Conservation (phyloP, 2,888 invertebrate genomes). For the Axea sp. region DNA sequence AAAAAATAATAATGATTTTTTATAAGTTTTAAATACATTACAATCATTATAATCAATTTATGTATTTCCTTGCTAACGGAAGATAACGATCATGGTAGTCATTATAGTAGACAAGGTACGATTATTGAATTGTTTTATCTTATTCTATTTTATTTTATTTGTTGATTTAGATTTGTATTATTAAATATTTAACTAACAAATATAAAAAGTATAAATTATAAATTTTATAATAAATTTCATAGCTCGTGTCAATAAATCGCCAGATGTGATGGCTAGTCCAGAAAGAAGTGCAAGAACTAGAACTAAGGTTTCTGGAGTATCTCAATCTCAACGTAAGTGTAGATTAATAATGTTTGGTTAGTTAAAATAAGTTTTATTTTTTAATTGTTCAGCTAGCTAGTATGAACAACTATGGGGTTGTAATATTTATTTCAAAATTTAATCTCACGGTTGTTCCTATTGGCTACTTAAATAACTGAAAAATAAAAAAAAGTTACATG, state of each 20-base stretch:
- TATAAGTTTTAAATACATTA: too few species aligned
- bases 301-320: conserved; percentile 87
- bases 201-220: not conserved
- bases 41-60: too few species aligned
- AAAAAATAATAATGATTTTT: too few species aligned
- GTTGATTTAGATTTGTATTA: not conserved
- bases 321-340: conserved; percentile 96
- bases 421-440: too few species aligned
- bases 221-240: conserved; percentile 51
- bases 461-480: too few species aligned
- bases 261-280: conserved; percentile 82
- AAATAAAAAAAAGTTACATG: too few species aligned
- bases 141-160: not conserved
- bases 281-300: conserved; percentile 83
- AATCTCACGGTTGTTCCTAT: too few species aligned
- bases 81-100: conserved; percentile 70
- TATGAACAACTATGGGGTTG: too few species aligned
- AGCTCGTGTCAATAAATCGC: conserved; percentile 85
- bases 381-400: too few species aligned
- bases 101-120: conserved; percentile 69
- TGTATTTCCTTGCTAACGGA: conserved; percentile 63
- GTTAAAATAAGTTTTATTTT: too few species aligned
- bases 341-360: too few species aligned
- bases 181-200: too few species aligned
- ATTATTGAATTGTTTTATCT: not conserved